phyloP scores from a whole-genome alignment of 1,140 invertebrate species.

The Venustaconcha ellipsiformis region DNA sequence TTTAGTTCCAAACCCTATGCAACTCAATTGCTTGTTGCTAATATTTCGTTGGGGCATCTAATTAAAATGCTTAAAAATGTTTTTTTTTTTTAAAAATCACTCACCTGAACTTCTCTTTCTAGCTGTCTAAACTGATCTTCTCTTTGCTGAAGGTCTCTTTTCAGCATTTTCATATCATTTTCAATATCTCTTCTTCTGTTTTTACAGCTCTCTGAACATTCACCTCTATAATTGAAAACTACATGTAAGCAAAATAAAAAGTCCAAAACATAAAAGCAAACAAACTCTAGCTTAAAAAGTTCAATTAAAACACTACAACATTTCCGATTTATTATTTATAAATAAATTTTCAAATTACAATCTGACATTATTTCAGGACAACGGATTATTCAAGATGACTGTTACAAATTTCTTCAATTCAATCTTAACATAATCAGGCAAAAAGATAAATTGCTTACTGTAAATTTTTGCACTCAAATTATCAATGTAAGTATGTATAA shows the following conservation, averaged over 20 bases:
- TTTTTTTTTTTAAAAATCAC: neutral
- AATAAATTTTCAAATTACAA: too few relatives aligned
- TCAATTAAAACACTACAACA: too few relatives aligned
- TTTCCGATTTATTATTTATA: too few relatives aligned
- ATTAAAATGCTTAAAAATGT: too few relatives aligned
- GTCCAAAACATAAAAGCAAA: too few relatives aligned
- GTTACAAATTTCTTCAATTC: neutral
- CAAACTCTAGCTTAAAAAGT: too few relatives aligned
- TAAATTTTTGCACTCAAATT: too few relatives aligned
- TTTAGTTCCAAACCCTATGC: too few relatives aligned
- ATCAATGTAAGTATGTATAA: too few relatives aligned
- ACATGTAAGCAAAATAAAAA: neutral
- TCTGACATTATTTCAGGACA: neutral
- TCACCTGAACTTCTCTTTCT: slow-evolving; percentile 74
- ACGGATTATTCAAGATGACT: neutral
- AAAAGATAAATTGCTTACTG: too few relatives aligned
- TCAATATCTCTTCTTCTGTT: slow-evolving; percentile 82
- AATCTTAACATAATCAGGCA: too few relatives aligned
- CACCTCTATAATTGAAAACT: slow-evolving; percentile 68
- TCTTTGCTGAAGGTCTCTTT: slow-evolving; percentile 80
- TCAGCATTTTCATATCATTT: slow-evolving; percentile 80
- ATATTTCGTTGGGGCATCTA: neutral
- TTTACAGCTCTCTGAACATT: slow-evolving; percentile 85
- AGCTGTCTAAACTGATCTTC: slow-evolving; percentile 77
- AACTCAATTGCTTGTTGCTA: too few relatives aligned